Base-by-base conservation (phyloP, 30 jellyfish, hydroid and myxozoan species). In the Aurelia coerulea region DNA sequence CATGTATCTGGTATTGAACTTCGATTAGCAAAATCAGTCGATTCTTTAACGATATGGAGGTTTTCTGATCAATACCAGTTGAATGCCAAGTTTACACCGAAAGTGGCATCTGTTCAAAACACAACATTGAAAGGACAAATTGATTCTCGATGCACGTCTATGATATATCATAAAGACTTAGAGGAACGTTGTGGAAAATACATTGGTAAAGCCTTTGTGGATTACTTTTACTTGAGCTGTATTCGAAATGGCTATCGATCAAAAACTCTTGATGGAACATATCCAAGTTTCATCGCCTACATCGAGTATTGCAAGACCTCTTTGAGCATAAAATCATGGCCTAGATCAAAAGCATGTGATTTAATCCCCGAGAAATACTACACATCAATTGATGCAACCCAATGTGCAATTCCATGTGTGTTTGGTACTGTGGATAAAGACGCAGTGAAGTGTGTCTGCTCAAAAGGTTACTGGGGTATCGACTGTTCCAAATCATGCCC, bases 181-280 rank as follows among this genome's bases (percentile, higher is more conserved):
- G 73, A 86, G 19, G 66, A 29, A 31, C 58, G 76, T 15, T 86
- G 95, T 51, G 90, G 90, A 16, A 29, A 13, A 68, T 76, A 10
- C 76, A 29, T 86, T 42, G 95, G 95, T 1, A 67, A 56, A 59
- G 89, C 95, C 17, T 67, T 86, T 64, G 85, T 86, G 19, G 95
- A 78, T 29, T 86, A 14, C 52, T 86, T 17, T 79, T 86, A 18
- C 67, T 31, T 76, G 39, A 76, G 80, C 74, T 86, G 95, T 58
- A n/a, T 76, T 1, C 62, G 62, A 23, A 73, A 68, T 52, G 84
- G 80, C 2, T 85, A 60, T 65, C n/a, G 73, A 23, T 42, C 54
- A 3, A 68, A 74, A 15, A 16, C 23, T 29, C 41, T 80, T 1
- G 75, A 78, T 13, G 76, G 64, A 51, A 50, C 74, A 0, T 86